Conservation (phyloP, 2,113 vertebrate genomes). For the Plestiodon gilberti region DNA sequence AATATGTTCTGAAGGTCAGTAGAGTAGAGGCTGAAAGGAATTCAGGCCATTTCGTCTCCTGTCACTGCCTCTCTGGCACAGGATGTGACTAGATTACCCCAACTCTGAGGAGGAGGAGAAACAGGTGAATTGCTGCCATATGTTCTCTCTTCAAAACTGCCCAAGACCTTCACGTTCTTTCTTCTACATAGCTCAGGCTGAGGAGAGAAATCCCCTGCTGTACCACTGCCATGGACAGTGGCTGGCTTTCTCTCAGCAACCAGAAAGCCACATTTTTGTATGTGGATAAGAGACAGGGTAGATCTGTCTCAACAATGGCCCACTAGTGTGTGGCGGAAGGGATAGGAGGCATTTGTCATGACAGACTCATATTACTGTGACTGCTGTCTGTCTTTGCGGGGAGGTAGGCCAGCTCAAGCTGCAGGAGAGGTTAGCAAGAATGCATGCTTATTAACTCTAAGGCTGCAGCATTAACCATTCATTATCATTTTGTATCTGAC, state of each 20-base stretch:
- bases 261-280: too few relatives aligned
- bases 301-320: neutral
- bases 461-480: constrained; percentile 9
- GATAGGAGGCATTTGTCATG: neutral
- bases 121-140: neutral
- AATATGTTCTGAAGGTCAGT: neutral
- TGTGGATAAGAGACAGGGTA: too few relatives aligned
- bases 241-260: neutral
- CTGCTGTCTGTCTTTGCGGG: neutral
- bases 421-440: neutral
- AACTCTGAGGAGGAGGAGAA: neutral
- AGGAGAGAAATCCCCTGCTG: neutral
- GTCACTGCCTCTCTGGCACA: neutral
- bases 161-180: neutral
- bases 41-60: neutral
- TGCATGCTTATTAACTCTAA: neutral
- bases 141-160: neutral
- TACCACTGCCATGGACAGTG: neutral
- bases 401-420: neutral
- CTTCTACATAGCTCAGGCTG: neutral
- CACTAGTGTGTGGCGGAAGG: neutral
- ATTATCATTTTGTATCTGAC: constrained; percentile 24
- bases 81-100: neutral
- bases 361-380: neutral
- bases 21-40: neutral